Evolutionary conservation across 2,888 invertebrate genomes (phyloP).

Genomic region (Tetanocera ferruginea): DNA sequence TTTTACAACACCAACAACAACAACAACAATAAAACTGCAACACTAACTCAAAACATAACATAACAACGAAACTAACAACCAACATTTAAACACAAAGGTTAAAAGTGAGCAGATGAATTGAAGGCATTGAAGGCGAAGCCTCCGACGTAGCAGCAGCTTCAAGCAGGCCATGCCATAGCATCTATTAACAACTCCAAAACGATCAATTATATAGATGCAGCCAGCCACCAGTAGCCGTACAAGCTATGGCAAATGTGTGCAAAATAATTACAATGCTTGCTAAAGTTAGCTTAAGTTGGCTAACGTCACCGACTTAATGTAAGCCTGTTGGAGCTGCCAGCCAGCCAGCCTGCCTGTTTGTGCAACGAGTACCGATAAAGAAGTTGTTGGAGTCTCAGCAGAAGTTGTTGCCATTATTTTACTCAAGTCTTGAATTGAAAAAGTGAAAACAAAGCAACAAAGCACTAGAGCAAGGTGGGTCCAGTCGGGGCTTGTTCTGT

Average conservation of each 20-base stretch:
- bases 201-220: slow-evolving; percentile 9
- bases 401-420: neutral
- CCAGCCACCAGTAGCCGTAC: slow-evolving; percentile 8
- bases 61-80: slow-evolving; percentile 11
- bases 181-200: neutral
- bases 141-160: slow-evolving; percentile 14
- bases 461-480: slow-evolving; percentile 11
- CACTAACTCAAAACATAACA: neutral
- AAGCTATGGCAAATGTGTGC: slow-evolving; percentile 17
- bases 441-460: neutral
- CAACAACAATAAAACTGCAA: slow-evolving; percentile 1
- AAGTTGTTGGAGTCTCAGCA: neutral
- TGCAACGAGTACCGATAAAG: too few species aligned
- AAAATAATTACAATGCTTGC: slow-evolving; percentile 14
- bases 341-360: too few species aligned
- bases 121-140: slow-evolving; percentile 1
- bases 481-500: neutral
- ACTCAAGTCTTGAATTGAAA: neutral
- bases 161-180: neutral
- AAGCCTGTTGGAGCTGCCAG: too few species aligned
- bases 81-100: slow-evolving; percentile 42
- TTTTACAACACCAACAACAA: slow-evolving; percentile 16
- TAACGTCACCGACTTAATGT: too few species aligned
- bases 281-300: slow-evolving; percentile 7
- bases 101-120: slow-evolving; percentile 43